Conservation (phyloP, 2,113 vertebrate genomes). For the Coturnix japonica region DNA sequence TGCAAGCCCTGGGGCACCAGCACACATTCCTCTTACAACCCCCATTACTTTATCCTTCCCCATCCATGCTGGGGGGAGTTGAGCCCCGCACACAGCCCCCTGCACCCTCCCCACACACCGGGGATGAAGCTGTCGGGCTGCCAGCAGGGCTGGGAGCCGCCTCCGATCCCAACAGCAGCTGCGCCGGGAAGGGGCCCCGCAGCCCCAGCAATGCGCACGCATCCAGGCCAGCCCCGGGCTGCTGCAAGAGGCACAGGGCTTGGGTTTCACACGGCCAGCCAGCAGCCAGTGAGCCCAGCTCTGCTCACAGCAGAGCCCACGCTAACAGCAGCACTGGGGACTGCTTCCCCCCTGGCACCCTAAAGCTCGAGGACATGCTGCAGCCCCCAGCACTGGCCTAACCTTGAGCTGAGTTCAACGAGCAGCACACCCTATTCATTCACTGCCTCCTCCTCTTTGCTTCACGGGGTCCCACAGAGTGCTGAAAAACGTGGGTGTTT, state of each 20-base stretch:
- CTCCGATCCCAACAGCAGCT: conserved; percentile 38
- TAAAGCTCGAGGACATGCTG: background rate
- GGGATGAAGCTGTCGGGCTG: background rate
- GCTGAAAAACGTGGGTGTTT: accelerated
- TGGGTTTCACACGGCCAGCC: conserved; percentile 6
- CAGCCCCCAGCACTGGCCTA: background rate
- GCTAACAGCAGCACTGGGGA: background rate
- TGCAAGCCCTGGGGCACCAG: background rate
- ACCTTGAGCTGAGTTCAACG: background rate
- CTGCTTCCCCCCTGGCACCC: background rate
- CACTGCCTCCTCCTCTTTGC: background rate
- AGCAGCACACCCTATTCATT: no score
- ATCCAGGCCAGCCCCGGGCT: conserved; percentile 6
- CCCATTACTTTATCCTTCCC: background rate
- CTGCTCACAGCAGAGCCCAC: accelerated
- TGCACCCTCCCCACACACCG: background rate
- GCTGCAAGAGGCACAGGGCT: conserved; percentile 20
- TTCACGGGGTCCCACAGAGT: background rate
- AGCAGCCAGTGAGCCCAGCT: background rate
- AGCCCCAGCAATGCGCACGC: background rate
- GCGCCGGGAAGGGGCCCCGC: conserved; percentile 29
- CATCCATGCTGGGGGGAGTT: accelerated
- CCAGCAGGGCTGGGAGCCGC: background rate
- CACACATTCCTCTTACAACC: accelerated
- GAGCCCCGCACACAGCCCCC: background rate